Percentiles rank a stretch among this genome's conserved stretches.
phyloP scores from a whole-genome alignment of 2,113 vertebrate species.

The Cyphomyrus plagiostoma region DNA sequence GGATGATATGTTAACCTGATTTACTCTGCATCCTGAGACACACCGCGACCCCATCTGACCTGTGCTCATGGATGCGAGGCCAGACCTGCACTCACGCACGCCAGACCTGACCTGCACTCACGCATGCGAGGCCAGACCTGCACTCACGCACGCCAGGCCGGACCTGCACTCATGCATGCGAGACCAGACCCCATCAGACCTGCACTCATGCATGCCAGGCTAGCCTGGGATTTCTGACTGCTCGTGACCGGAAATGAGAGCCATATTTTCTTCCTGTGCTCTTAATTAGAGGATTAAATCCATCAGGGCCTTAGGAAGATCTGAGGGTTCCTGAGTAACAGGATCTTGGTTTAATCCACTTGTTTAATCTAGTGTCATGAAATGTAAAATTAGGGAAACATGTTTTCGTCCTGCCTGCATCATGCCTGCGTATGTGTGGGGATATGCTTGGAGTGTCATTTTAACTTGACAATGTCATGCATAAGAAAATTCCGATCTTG shows the following conservation, averaged over 20 bases:
- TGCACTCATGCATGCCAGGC: not conserved
- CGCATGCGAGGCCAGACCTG: not conserved
- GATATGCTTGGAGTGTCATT: not conserved
- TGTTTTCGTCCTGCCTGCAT: not conserved
- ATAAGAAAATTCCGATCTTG: not conserved
- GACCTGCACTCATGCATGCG: no score
- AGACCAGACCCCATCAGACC: not conserved
- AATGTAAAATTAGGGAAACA: not conserved
- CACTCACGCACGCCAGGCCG: no score
- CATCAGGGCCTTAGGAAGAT: slow-evolving; percentile 1
- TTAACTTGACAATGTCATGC: not conserved
- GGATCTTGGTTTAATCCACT: not conserved
- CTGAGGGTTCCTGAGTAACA: not conserved
- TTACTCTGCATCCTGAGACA: not conserved
- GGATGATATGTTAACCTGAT: not conserved
- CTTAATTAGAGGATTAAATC: not conserved
- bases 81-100: not conserved
- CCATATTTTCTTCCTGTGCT: not conserved
- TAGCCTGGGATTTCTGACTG: not conserved
- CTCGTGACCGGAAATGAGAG: not conserved
- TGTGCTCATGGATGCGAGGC: not conserved
- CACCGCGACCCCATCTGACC: not conserved
- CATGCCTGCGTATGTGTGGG: not conserved
- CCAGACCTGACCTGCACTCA: not conserved
- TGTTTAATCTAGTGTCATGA: not conserved